These are phyloP conservation scores for Sciurus carolinensis DNA, from an alignment of 2,797 vertebrate species.

Conservation along the genomic window DNA sequence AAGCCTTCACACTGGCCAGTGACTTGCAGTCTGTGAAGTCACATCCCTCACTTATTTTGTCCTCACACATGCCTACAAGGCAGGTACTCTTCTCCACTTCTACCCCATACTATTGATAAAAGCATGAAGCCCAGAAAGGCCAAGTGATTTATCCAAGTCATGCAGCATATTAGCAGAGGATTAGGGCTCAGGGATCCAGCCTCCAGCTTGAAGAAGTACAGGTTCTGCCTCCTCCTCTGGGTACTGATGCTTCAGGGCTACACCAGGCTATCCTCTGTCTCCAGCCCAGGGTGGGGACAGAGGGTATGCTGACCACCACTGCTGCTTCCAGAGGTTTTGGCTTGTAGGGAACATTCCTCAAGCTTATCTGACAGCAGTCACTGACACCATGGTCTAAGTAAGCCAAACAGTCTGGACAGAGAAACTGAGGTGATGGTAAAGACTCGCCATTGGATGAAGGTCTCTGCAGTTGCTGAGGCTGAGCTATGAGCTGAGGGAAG, in stretches of 20 bases:
- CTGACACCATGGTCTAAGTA: too few relatives aligned
- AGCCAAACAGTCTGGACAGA: too few relatives aligned
- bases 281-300: neutral
- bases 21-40: neutral
- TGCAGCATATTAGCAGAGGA: neutral
- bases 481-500: too few relatives aligned
- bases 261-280: neutral
- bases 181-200: neutral
- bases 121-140: neutral
- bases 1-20: neutral
- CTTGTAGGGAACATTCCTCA: neutral
- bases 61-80: neutral
- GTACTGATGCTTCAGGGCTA: neutral
- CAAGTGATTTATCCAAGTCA: neutral
- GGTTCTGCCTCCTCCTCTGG: neutral
- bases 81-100: neutral
- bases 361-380: too few relatives aligned
- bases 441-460: too few relatives aligned
- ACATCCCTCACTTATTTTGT: neutral
- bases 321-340: neutral
- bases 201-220: neutral
- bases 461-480: too few relatives aligned
- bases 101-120: neutral
- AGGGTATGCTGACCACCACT: neutral
- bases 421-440: too few relatives aligned